Conservation (phyloP, 2,113 vertebrate genomes). For the Herpetotheres cachinnans region DNA sequence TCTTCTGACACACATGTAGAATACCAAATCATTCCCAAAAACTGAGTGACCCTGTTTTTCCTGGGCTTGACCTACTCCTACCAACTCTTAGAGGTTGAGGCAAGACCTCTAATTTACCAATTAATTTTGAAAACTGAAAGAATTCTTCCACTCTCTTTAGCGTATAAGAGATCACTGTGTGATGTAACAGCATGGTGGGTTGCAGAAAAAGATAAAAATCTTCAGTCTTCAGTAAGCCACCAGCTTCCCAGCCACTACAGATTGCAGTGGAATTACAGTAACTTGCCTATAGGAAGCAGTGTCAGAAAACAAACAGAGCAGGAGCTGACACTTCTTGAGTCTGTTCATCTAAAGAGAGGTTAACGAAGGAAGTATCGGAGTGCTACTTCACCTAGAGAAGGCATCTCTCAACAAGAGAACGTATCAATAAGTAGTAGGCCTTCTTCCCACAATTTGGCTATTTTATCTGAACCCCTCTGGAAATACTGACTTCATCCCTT, state of each 20-base stretch:
- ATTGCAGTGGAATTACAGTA: background rate
- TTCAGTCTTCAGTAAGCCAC: background rate
- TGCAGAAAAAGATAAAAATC: background rate
- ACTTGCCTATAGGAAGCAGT: background rate
- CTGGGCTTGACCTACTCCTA: background rate
- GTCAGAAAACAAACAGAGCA: background rate
- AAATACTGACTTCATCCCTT: background rate
- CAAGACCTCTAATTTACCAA: background rate
- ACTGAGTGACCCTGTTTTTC: background rate
- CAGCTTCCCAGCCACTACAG: background rate
- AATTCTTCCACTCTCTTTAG: background rate
- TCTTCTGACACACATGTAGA: background rate
- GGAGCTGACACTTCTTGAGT: background rate
- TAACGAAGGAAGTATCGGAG: background rate
- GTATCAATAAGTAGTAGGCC: background rate
- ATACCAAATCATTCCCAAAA: background rate
- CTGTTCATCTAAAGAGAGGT: background rate
- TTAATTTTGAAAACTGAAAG: background rate
- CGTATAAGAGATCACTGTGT: background rate
- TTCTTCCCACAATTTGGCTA: background rate
- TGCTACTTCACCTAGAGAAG: background rate
- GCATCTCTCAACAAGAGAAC: background rate
- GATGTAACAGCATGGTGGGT: background rate
- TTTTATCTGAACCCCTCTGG: background rate
- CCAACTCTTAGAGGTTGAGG: background rate